These are phyloP conservation scores for Crossaster papposus DNA, from an alignment of 53 echinoderm and acorn worm genomes.

Conservation along the genomic window DNA sequence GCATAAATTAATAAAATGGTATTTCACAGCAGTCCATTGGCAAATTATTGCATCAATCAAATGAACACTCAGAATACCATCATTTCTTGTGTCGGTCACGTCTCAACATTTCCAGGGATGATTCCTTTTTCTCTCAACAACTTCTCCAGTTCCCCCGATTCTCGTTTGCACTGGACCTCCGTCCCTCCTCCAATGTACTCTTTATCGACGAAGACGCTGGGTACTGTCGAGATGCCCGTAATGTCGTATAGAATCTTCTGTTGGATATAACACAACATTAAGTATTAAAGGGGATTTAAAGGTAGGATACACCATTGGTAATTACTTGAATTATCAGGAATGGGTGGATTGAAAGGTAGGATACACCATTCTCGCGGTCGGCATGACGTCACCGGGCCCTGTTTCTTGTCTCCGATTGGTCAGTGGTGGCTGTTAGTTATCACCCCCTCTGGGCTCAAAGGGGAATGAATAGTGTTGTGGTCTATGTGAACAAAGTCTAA, in stretches of 20 bases:
- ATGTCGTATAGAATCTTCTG: conserved; percentile 78
- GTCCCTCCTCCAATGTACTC: conserved; percentile 84
- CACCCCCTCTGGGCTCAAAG: no score
- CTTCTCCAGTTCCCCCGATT: conserved; percentile 76
- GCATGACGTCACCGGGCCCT: no score
- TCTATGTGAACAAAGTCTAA: no score
- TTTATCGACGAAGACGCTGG: conserved; percentile 87
- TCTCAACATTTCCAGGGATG: conserved; percentile 20
- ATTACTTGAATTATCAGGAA: no score
- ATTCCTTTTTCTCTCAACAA: conserved; percentile 74
- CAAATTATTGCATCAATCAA: background rate
- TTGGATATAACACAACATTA: background rate
- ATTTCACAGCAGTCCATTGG: background rate
- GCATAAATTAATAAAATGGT: no score
- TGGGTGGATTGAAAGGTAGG: no score
- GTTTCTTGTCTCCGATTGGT: no score
- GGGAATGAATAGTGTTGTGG: no score
- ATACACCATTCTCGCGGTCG: no score
- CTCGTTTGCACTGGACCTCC: conserved; percentile 74
- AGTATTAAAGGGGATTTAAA: no score
- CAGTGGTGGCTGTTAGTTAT: no score
- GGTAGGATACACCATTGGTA: no score
- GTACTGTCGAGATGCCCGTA: conserved; percentile 88
- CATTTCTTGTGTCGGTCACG: background rate
- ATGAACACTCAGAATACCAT: background rate